Evolutionary conservation across 2,888 invertebrate species (phyloP).

Genomic region (Leucozona laternaria): DNA sequence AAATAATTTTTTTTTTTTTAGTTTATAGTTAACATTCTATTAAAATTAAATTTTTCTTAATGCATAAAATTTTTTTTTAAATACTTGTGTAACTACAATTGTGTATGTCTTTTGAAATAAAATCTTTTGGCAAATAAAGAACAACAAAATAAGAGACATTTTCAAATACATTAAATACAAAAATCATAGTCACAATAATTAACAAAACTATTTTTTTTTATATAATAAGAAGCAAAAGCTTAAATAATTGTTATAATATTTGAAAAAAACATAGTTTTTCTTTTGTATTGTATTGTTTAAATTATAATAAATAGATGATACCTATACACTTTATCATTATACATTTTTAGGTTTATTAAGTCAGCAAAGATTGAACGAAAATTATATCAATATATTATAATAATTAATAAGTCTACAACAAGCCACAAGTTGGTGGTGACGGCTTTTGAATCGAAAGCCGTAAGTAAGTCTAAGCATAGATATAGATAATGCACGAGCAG

Average conservation of each 20-base stretch:
- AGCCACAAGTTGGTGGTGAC: constrained; percentile 69
- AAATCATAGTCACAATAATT: constrained; percentile 52
- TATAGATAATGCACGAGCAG: constrained; percentile 71
- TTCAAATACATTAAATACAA: constrained; percentile 26
- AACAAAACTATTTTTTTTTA: constrained; percentile 20
- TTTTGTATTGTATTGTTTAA: constrained; percentile 30
- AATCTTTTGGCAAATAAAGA: constrained; percentile 57
- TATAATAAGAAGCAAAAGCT: constrained; percentile 51
- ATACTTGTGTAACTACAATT: constrained; percentile 36
- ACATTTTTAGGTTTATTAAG: constrained; percentile 33
- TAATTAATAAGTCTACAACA: constrained; percentile 62
- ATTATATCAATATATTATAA: constrained; percentile 38
- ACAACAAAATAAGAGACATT: constrained; percentile 26
- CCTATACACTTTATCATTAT: constrained; percentile 25
- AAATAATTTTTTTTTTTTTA: constrained; percentile 57
- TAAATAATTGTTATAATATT: constrained; percentile 28
- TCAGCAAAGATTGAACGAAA: constrained; percentile 51
- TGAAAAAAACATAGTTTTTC: constrained; percentile 35
- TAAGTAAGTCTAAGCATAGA: constrained; percentile 65
- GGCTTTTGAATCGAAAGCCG: constrained; percentile 49
- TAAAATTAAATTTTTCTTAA: constrained; percentile 50
- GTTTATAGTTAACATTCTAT: constrained; percentile 64
- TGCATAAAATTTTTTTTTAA: constrained; percentile 21
- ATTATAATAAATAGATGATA: constrained; percentile 52
- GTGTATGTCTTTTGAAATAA: constrained; percentile 27